Evolutionary conservation across 2,113 vertebrate species (phyloP).

Genomic region (Ammospiza nelsoni): DNA sequence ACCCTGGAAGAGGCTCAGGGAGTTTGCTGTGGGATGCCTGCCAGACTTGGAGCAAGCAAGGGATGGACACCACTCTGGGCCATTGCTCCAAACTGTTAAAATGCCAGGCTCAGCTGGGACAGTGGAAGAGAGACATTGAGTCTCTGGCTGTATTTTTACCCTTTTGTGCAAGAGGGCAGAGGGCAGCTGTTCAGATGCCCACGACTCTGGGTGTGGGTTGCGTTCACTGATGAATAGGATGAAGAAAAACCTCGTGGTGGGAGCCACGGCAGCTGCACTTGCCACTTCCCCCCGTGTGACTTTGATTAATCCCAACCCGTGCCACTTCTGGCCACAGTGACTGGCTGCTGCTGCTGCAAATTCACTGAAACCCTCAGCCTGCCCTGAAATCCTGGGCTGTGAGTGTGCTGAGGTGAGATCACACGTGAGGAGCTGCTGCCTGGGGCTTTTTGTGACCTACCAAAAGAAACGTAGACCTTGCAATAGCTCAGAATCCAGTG

Average conservation of each 20-base stretch:
- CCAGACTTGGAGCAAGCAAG: background rate
- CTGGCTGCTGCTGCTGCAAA: background rate
- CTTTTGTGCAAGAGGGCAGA: background rate
- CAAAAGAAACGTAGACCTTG: background rate
- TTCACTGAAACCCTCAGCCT: background rate
- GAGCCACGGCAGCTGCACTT: background rate
- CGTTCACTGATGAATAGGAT: background rate
- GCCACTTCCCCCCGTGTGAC: background rate
- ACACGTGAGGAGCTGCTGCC: background rate
- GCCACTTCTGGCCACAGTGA: background rate
- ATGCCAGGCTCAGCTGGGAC: background rate
- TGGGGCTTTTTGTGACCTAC: background rate
- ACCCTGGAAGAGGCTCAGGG: background rate
- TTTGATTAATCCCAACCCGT: background rate
- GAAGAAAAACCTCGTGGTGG: background rate
- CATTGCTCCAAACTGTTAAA: background rate
- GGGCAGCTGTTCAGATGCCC: background rate
- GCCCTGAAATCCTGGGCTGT: rapidly evolving
- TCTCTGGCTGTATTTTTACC: background rate
- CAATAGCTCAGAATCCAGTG: background rate
- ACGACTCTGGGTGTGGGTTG: background rate
- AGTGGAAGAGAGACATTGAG: background rate
- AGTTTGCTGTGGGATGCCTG: background rate
- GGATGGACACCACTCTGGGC: background rate
- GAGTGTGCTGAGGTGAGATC: rapidly evolving